Percentiles rank a stretch among this genome's conserved stretches.
Evolutionary conservation across 2,113 vertebrate genomes (phyloP).

Genomic region (Trinectes maculatus): DNA sequence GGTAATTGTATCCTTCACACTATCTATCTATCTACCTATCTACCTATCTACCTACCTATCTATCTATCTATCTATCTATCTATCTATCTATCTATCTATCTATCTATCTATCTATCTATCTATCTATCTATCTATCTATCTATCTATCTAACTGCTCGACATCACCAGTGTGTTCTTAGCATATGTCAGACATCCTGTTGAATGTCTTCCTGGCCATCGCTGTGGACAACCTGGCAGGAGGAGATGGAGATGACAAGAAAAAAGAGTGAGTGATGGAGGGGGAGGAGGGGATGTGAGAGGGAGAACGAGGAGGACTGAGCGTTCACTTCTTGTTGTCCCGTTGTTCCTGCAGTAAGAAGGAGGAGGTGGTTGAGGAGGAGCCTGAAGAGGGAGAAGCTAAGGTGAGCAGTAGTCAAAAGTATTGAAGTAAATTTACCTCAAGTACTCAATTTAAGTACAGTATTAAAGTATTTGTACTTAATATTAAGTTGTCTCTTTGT

Average conservation of each 20-base stretch:
- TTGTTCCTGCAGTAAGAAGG: conserved; percentile 54
- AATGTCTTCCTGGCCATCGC: conserved; percentile 85
- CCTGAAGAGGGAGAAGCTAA: conserved; percentile 46
- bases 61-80: no score
- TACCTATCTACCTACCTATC: no score
- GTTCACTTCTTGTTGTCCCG: neutral
- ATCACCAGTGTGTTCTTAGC: conserved; percentile 60
- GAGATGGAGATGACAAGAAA: conserved; percentile 75
- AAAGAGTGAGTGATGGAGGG: conserved; percentile 69
- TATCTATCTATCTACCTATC: no score
- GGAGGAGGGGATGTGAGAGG: neutral
- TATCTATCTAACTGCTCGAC: no score
- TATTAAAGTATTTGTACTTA: no score
- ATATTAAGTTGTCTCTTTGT: no score
- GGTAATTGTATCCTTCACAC: conserved; percentile 94
- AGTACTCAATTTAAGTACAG: no score
- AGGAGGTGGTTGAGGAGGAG: conserved; percentile 30
- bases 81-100: no score
- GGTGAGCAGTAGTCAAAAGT: conserved; percentile 29
- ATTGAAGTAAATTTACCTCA: no score
- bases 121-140: no score
- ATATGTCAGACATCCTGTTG: conserved; percentile 78
- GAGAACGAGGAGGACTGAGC: no score
- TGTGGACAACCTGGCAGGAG: conserved; percentile 82
- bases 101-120: no score